These are phyloP conservation scores for Eupeodes corollae DNA, from an alignment of 1,140 invertebrate species.

Conservation along the genomic window DNA sequence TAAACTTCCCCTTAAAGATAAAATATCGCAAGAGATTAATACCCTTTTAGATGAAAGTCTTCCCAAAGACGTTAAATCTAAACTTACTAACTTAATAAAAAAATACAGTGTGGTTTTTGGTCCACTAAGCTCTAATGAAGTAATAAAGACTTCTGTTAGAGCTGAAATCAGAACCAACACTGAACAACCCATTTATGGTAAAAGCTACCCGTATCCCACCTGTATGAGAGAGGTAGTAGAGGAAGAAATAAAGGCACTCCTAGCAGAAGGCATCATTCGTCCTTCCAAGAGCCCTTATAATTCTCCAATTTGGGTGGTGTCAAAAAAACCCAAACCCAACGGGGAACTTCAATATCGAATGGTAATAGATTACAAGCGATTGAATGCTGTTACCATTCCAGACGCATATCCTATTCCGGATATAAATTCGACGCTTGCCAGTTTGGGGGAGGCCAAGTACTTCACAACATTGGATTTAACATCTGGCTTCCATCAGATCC, in stretches of 20 bases:
- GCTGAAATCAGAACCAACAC: neutral
- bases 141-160: neutral
- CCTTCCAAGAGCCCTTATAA: slow-evolving; percentile 8
- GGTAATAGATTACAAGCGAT: too few species aligned
- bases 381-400: slow-evolving; percentile 33
- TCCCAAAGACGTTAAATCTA: too few species aligned
- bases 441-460: slow-evolving; percentile 27
- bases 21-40: neutral
- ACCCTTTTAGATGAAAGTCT: too few species aligned
- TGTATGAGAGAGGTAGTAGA: slow-evolving; percentile 16
- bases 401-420: slow-evolving; percentile 43
- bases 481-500: slow-evolving; percentile 41
- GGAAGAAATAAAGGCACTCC: slow-evolving; percentile 8
- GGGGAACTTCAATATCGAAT: slow-evolving; percentile 20
- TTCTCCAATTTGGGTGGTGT: neutral
- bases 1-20: slow-evolving; percentile 1
- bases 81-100: too few species aligned
- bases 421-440: slow-evolving; percentile 35
- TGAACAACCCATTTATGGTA: slow-evolving; percentile 2
- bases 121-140: too few species aligned
- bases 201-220: slow-evolving; percentile 13
- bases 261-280: slow-evolving; percentile 20
- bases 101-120: too few species aligned
- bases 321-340: slow-evolving; percentile 1
- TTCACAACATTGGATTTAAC: slow-evolving; percentile 37